Percentiles rank a stretch among this genome's conserved stretches.
Evolutionary conservation across 1,140 invertebrate genomes (phyloP).

Genomic region (Drosophila triauraria): DNA sequence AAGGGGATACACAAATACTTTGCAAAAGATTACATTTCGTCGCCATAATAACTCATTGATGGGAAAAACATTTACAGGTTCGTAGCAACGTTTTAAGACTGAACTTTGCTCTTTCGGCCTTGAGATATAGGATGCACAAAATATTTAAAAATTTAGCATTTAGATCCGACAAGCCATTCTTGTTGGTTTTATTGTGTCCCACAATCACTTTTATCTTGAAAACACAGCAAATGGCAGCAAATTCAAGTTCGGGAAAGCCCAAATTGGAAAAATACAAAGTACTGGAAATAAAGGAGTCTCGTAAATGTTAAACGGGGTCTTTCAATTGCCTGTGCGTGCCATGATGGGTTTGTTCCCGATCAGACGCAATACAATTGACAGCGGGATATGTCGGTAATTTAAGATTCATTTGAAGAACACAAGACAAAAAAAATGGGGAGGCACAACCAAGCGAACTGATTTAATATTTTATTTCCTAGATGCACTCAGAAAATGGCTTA

Average conservation of each 20-base stretch:
- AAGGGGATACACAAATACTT: background rate
- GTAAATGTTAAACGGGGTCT: background rate
- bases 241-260: background rate
- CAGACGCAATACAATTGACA: slow-evolving; percentile 47
- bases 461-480: slow-evolving; percentile 48
- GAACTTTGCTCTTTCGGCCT: background rate
- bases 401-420: slow-evolving; percentile 45
- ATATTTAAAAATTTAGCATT: too few species aligned
- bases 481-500: background rate
- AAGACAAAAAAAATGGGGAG: slow-evolving; percentile 7
- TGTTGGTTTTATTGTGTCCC: background rate
- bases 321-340: slow-evolving; percentile 45
- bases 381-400: slow-evolving; percentile 56
- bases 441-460: slow-evolving; percentile 20
- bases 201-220: background rate
- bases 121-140: too few species aligned
- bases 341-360: slow-evolving; percentile 26
- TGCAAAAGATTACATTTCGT: slow-evolving; percentile 4
- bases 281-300: slow-evolving; percentile 7
- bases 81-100: background rate
- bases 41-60: slow-evolving; percentile 14
- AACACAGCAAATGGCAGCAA: background rate
- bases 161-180: background rate
- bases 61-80: background rate
- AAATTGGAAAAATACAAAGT: slow-evolving; percentile 5